Conservation (phyloP, 2,113 vertebrate species). For the Todiramphus chloris region DNA sequence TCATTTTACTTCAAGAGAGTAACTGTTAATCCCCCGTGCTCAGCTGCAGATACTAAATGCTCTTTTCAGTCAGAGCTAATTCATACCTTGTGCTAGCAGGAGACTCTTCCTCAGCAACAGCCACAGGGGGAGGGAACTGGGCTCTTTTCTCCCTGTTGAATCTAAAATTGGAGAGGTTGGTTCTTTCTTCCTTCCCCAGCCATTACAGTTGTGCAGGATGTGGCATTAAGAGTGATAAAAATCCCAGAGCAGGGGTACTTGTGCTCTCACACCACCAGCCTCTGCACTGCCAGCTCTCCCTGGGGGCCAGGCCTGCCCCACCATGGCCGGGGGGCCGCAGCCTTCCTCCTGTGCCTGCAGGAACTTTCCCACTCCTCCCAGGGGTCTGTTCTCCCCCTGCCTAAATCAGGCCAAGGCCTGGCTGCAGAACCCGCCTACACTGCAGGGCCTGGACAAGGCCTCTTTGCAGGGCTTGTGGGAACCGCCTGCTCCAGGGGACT, state of each 20-base stretch:
- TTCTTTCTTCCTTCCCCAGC: not conserved
- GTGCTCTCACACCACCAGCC: not conserved
- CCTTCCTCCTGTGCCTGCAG: not conserved
- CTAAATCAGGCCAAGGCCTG: not conserved
- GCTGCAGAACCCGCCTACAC: too few species aligned
- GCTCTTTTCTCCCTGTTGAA: not conserved
- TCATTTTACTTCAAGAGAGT: not conserved
- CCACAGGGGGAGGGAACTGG: not conserved
- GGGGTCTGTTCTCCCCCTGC: not conserved
- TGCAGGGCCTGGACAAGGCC: not conserved
- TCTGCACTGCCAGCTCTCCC: too few species aligned
- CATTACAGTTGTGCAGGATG: not conserved
- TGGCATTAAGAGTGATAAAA: not conserved
- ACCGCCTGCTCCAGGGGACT: fast-evolving
- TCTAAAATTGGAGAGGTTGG: not conserved
- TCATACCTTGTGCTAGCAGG: not conserved
- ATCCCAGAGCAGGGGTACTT: fast-evolving
- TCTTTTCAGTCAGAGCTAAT: not conserved
- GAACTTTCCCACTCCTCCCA: not conserved
- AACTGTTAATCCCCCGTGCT: not conserved
- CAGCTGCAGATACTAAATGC: not conserved
- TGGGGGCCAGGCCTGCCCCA: not conserved
- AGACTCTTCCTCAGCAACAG: not conserved
- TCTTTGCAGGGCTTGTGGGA: not conserved
- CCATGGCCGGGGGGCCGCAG: fast-evolving